Base-by-base conservation (phyloP, 1,140 invertebrate genomes). In the Drosophila nigromelanica region DNA sequence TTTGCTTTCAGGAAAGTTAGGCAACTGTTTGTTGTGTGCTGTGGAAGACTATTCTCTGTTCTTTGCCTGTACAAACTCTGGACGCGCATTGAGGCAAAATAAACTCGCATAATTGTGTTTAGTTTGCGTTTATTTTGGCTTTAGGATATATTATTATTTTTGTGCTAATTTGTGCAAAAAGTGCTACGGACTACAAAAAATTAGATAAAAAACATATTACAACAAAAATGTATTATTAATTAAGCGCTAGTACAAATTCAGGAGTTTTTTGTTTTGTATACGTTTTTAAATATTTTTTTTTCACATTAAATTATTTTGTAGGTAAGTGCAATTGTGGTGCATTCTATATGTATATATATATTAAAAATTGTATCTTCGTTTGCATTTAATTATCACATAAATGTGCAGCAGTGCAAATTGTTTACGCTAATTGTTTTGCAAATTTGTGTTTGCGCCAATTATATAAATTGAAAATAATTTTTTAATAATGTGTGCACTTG, bases 261-360 rank as follows among this genome's bases (percentile, higher is more conserved):
- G 58, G 45, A 51, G 11, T 64, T 43, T 33, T 52, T 33, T 11
- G 14, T 45, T 54, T 42, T 48, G n/a, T 60, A 52, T 51, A 51
- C 58, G 45, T 35, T 14, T 39, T 15, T 24, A 30, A 14, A 39
- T 27, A 30, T 55, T 55, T 62, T 50, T 39, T 47, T 42, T 60
- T 64, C 18, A 18, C 5, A 7, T 56, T 40, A 43, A 11, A 10
- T 66, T 59, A 52, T 45, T 27, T 43, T 66, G 18, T 67, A 18
- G 70, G 39, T 86, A 89, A 86, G 81, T 86, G 81, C 81, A 78
- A 78, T 87, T 82, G 62, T 60, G 81, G 82, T 89, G 79, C 75
- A 68, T 70, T 72, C 50, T 35, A 35, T 52, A 66, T 74, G 69
- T 72, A 56, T 52, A 66, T 74, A 76, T 62, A 72, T 64, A 66